A percentile compares a stretch with the other conserved stretches of the same genome.
Conservation (phyloP, 2,888 invertebrate genomes). For the Deilephila porcellus region DNA sequence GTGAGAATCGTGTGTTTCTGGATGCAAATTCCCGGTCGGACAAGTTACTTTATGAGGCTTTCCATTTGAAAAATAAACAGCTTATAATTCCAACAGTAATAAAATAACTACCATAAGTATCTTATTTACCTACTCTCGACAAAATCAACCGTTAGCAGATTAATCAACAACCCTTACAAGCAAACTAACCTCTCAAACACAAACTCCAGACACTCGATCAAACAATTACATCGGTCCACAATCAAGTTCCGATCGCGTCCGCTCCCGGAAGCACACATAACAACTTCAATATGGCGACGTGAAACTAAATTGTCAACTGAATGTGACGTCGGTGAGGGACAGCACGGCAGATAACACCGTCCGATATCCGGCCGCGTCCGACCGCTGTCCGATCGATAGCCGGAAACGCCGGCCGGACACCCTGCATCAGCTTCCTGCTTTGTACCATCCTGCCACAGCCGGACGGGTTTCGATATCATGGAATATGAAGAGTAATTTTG, state of each 20-base stretch:
- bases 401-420: constrained; percentile 43
- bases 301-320: constrained; percentile 16
- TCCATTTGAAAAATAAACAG: too few species aligned
- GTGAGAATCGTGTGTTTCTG: too few species aligned
- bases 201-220: background rate
- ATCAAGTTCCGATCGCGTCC: background rate
- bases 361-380: constrained; percentile 53
- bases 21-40: too few species aligned
- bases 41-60: too few species aligned
- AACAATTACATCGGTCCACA: background rate
- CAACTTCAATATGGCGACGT: background rate
- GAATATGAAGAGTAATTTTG: background rate
- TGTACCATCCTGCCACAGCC: constrained; percentile 1
- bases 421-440: background rate
- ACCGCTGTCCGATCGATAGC: constrained; percentile 44
- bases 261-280: background rate
- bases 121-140: too few species aligned
- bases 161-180: too few species aligned
- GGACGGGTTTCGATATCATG: background rate
- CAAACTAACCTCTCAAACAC: background rate
- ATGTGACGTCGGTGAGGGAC: constrained; percentile 31
- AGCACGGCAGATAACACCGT: constrained; percentile 50
- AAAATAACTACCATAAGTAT: too few species aligned
- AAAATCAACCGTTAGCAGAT: too few species aligned
- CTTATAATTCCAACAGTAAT: too few species aligned